A percentile compares a stretch with the other conserved stretches of the same genome.
Conservation (phyloP, 1,140 invertebrate genomes). For the Calycopis cecrops region DNA sequence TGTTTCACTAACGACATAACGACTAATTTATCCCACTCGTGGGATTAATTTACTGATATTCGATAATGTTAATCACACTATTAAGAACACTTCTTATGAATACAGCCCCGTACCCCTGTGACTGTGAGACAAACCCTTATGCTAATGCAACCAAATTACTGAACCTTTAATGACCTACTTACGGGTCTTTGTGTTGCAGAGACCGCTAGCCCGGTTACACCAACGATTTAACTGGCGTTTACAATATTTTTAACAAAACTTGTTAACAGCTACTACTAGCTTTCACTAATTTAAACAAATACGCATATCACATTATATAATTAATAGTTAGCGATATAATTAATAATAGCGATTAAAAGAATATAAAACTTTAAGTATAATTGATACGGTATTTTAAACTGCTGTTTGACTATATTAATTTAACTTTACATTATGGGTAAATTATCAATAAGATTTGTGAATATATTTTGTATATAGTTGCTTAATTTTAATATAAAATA, state of each 20-base stretch:
- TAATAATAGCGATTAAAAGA: no score
- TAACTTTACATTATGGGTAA: no score
- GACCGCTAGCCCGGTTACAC: constrained; percentile 27
- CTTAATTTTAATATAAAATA: no score
- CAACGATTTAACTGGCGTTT: background rate
- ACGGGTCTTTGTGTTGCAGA: constrained; percentile 33
- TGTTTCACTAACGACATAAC: constrained; percentile 16
- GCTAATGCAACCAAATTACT: constrained; percentile 54
- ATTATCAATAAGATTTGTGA: no score
- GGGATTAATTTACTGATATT: constrained; percentile 22
- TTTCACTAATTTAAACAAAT: background rate
- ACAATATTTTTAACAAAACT: constrained; percentile 9
- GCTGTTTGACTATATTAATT: no score
- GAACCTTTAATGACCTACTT: constrained; percentile 56
- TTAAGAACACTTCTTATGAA: constrained; percentile 36
- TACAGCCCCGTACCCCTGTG: constrained; percentile 30
- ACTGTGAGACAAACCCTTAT: constrained; percentile 49
- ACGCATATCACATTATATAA: no score
- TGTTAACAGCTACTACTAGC: background rate
- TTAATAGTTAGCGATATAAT: no score
- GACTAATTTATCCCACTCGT: background rate
- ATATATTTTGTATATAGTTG: no score
- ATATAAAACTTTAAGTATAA: no score
- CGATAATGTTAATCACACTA: constrained; percentile 35
- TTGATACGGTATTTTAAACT: no score